Conservation (phyloP, 2,113 vertebrate species). For the Amphiprion ocellaris region DNA sequence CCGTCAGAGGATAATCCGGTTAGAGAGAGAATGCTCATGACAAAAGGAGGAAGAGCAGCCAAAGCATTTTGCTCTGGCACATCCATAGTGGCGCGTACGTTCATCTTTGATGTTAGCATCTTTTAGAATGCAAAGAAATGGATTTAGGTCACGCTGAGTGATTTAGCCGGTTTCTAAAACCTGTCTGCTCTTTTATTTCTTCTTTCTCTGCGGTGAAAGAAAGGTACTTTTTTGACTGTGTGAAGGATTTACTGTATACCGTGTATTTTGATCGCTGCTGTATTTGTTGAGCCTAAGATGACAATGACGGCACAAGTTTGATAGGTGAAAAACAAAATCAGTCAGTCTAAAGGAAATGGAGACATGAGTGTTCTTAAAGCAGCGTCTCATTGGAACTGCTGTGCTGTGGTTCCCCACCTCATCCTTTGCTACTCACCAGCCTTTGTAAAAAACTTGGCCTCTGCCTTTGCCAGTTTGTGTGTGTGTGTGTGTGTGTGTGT, state of each 20-base stretch:
- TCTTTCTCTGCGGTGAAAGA: constrained; percentile 21
- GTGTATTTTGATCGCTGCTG: constrained; percentile 32
- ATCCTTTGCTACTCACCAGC: constrained; percentile 31
- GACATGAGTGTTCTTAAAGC: constrained; percentile 8
- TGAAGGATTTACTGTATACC: constrained; percentile 13
- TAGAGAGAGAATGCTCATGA: constrained; percentile 59
- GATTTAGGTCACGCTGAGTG: constrained; percentile 65
- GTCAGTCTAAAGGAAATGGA: constrained; percentile 11
- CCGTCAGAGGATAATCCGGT: constrained; percentile 66
- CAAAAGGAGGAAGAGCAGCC: constrained; percentile 67
- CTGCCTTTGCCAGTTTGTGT: constrained; percentile 45
- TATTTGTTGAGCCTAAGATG: constrained; percentile 14
- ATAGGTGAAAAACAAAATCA: constrained; percentile 30
- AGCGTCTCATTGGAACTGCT: constrained; percentile 25
- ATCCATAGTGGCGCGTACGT: constrained; percentile 49
- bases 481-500: constrained; percentile 50
- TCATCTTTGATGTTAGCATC: constrained; percentile 70
- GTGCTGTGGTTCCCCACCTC: constrained; percentile 40
- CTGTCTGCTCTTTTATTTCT: constrained; percentile 47
- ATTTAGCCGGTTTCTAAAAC: constrained; percentile 55
- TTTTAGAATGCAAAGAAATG: constrained; percentile 57
- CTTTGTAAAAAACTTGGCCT: constrained; percentile 62
- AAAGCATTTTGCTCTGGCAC: constrained; percentile 51
- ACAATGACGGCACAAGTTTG: constrained; percentile 13
- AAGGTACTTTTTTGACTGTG: constrained; percentile 25